Evolutionary conservation across 2,888 invertebrate species (phyloP), one percentile per base, ranked within the genome.

Genomic region (Formica aserva): DNA sequence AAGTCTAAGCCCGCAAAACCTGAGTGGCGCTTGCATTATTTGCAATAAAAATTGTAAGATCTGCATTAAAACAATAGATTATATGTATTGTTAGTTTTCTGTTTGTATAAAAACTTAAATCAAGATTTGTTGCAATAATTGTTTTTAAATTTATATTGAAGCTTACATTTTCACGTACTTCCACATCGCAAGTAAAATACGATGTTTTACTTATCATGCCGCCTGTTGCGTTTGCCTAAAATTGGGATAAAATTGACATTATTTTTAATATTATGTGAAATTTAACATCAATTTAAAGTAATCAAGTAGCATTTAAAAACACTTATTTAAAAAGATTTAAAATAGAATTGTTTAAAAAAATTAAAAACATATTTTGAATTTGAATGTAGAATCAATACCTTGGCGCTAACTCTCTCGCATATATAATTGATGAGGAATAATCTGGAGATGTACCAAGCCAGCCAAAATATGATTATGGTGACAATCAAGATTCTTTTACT

Each of bases 401-500:
- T 76, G 38, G n/a, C 18, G 6, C 32, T 52, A 29, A 76, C 65
- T 76, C 1, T 65, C 18, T 76, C 76, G 26, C 76, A 75, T 32
- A 75, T 76, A 26, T 52, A 65, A 76, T 76, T 76, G 9, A 76
- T 76, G 1, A 76, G 8, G 1, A 76, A 0, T 48, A 76, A 1
- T 76, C 65, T 76, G 13, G 9, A 48, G 6, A 76, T 65, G 13
- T 76, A 35, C 35, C 38, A 35, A 22, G 1, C 11, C 1, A 60
- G 38, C 74, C 74, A 65, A 8, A 65, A 18, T 52, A 35, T n/a
- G 3, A 41, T 35, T 52, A 65, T 35, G 18, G 9, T n/a, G 15
- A 63, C 1, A 1, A 75, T 0, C 2, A 75, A 29, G 15, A 35
- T 63, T 62, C 5, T 29, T 75, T 32, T 11, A 32, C 22, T 45